Evolutionary conservation across 2,888 invertebrate genomes (phyloP), one percentile per base, ranked within the genome.

Genomic region (Dolomedes plantarius): DNA sequence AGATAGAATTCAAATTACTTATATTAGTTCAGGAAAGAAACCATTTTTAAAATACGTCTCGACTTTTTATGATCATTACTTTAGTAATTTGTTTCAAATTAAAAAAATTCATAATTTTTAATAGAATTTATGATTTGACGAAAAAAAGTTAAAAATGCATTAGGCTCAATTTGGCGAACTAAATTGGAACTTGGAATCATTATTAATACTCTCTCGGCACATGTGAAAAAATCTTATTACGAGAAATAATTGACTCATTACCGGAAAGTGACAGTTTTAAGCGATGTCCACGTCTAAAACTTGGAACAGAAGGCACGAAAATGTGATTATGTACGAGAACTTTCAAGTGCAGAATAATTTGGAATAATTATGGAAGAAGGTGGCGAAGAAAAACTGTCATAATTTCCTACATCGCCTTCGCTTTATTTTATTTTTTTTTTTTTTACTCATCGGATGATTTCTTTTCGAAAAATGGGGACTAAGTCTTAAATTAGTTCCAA

Each of bases 281-380:
- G 56, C 56, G 56, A 56, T 56, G 56, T 56, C 56, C 56, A 56
- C 5, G 46, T 46, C 46, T 16, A 46, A 6, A 46, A 46, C 46
- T 46, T 46, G 46, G 6, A 46, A 23, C 56, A 56, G 23, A 19
- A 36, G 19, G 23, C 56, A 56, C 56, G 56, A 56, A 56, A 56
- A 23, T 56, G 56, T 56, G 56, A 56, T 56, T 56, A 56, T 11
- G 56, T 23, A 23, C 56, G 3, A 56, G 56, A 23, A 46, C 41
- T 11, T 46, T 6, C 41, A 1, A 46, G 41, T 16, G 23, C 6
- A 23, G 56, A 56, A 56, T 23, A 56, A 56, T 56, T 56, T 56
- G 56, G 56, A 56, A 56, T 56, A 56, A 56, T 56, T 56, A 56
- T 56, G 56, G 56, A 56, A n/a, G 23, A 56, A 46, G 23, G 23